Conservation (phyloP, 2,113 vertebrate species). For the Sapajus apella region DNA sequence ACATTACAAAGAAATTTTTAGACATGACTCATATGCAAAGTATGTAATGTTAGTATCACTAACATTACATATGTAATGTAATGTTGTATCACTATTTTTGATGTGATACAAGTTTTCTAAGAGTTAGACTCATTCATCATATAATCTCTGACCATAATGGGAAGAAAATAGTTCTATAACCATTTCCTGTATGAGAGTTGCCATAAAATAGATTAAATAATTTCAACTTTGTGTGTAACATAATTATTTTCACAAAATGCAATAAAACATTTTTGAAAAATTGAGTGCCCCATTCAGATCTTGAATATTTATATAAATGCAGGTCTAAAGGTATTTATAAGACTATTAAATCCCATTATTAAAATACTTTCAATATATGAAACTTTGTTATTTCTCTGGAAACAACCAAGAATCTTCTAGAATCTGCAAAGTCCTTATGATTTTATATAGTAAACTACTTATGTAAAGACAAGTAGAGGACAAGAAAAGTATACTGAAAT, state of each 20-base stretch:
- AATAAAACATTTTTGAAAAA: background rate
- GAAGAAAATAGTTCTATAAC: background rate
- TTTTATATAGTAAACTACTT: background rate
- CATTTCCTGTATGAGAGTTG: background rate
- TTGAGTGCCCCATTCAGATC: background rate
- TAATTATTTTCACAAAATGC: background rate
- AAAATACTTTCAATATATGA: background rate
- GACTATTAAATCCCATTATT: background rate
- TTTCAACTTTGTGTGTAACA: background rate
- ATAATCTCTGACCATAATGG: background rate
- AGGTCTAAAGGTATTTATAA: background rate
- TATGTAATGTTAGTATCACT: background rate
- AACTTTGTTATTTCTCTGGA: background rate
- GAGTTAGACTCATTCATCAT: background rate
- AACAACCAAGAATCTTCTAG: background rate
- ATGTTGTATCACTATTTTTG: background rate
- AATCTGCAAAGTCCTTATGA: background rate
- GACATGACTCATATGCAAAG: background rate
- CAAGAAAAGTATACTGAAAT: background rate
- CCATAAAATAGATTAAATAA: background rate
- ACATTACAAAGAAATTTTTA: background rate
- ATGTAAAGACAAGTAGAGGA: background rate
- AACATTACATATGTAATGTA: too few species aligned
- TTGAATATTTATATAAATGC: background rate
- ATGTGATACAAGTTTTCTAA: constrained; percentile 17